Evolutionary conservation across 2,797 vertebrate genomes (phyloP).

Genomic region (Cynodonichthys magdalenae): DNA sequence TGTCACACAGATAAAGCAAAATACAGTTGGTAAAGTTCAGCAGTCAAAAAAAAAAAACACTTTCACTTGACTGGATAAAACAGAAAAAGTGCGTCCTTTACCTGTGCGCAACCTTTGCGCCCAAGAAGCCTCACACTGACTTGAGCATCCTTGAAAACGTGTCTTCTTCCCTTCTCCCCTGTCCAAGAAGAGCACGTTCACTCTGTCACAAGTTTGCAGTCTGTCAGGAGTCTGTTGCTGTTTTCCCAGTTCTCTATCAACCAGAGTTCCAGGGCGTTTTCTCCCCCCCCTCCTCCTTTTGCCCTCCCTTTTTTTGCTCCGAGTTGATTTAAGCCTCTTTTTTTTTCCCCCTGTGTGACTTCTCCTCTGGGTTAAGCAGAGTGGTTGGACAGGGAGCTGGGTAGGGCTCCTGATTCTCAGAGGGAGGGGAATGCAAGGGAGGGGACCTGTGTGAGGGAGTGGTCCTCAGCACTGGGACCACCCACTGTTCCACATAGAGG

Average conservation of each 20-base stretch:
- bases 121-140: slow-evolving; percentile 72
- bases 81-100: slow-evolving; percentile 50
- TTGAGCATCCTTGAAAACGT: slow-evolving; percentile 82
- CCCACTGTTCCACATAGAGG: slow-evolving; percentile 62
- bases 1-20: slow-evolving; percentile 1
- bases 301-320: slow-evolving; percentile 52
- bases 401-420: slow-evolving; percentile 77
- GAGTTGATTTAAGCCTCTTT: slow-evolving; percentile 64
- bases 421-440: slow-evolving; percentile 74
- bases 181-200: slow-evolving; percentile 70
- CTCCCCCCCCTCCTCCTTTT: slow-evolving; percentile 43
- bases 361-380: slow-evolving; percentile 81
- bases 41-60: not conserved
- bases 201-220: slow-evolving; percentile 61
- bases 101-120: slow-evolving; percentile 77
- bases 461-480: slow-evolving; percentile 72
- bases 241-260: slow-evolving; percentile 67
- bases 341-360: slow-evolving; percentile 59
- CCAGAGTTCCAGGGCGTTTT: slow-evolving; percentile 76
- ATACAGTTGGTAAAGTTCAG: slow-evolving; percentile 11
- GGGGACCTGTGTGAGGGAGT: slow-evolving; percentile 75
- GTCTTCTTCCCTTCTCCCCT: slow-evolving; percentile 63
- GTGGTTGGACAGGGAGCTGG: slow-evolving; percentile 72
- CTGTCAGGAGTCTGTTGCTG: slow-evolving; percentile 64
- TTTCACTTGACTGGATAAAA: not conserved